These are phyloP conservation scores for Vulpes vulpes DNA, from an alignment of 2,113 vertebrate genomes.

Conservation along the genomic window DNA sequence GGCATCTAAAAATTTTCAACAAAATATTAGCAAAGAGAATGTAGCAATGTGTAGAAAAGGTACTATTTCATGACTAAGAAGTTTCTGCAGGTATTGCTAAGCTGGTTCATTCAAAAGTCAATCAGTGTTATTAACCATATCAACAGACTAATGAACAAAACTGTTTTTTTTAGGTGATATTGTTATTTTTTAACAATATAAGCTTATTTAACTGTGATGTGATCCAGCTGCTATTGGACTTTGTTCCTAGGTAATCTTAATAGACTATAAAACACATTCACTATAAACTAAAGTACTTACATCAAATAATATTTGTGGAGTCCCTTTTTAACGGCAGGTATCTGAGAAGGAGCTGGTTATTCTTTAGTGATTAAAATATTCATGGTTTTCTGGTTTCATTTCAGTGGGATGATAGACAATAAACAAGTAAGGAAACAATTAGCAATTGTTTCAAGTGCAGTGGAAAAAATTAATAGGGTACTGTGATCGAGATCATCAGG, in stretches of 20 bases:
- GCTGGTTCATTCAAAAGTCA: background rate
- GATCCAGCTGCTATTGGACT: background rate
- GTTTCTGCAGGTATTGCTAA: conserved; percentile 24
- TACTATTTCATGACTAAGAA: background rate
- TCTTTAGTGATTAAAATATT: conserved; percentile 17
- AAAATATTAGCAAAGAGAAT: background rate
- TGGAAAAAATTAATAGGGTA: background rate
- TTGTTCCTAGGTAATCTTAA: conserved; percentile 16
- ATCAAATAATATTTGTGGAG: too few relatives aligned
- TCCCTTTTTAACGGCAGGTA: background rate
- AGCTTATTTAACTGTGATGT: background rate
- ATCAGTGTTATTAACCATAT: background rate
- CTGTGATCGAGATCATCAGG: background rate
- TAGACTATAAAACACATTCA: conserved; percentile 16
- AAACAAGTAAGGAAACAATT: conserved; percentile 25
- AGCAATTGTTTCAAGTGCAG: background rate
- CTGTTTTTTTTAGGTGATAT: background rate
- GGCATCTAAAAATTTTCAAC: background rate
- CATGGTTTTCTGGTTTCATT: conserved; percentile 24
- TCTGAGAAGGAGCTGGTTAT: background rate
- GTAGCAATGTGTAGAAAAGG: background rate
- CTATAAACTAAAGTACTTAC: background rate
- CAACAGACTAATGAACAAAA: background rate
- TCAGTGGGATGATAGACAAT: background rate
- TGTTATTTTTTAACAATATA: background rate